Conservation (phyloP, 1,140 invertebrate genomes). For the Zaprionus taronus region DNA sequence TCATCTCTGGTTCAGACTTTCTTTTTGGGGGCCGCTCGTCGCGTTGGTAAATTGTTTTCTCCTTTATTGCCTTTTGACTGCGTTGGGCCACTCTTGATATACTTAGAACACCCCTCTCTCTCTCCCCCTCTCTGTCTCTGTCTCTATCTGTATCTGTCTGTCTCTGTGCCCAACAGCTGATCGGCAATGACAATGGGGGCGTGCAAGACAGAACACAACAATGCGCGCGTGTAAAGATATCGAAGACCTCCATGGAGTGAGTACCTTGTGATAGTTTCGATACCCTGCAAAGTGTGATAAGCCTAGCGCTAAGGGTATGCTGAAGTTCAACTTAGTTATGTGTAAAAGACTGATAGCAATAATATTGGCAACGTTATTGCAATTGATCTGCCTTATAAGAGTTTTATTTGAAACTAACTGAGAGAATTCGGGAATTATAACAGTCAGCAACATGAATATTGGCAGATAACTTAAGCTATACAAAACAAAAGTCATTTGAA, state of each 20-base stretch:
- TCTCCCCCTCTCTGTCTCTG: conserved; percentile 15
- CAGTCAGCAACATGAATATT: not conserved
- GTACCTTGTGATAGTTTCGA: conserved; percentile 4
- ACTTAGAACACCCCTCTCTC: conserved; percentile 27
- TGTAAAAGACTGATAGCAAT: not conserved
- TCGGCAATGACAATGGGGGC: conserved; percentile 50
- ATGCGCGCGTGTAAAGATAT: not conserved
- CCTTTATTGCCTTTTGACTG: conserved; percentile 44
- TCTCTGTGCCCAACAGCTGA: conserved; percentile 59
- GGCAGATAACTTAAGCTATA: not conserved
- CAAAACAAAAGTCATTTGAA: not conserved
- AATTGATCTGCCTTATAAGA: no score
- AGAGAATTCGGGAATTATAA: not conserved
- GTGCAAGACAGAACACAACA: conserved; percentile 23
- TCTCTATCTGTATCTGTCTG: conserved; percentile 36
- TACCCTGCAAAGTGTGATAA: not conserved
- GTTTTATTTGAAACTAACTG: not conserved
- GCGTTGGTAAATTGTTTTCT: conserved; percentile 51
- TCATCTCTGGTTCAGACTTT: conserved; percentile 44
- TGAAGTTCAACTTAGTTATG: not conserved
- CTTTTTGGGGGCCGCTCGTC: conserved; percentile 36
- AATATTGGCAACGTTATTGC: no score
- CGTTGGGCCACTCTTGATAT: conserved; percentile 46
- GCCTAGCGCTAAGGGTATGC: not conserved
- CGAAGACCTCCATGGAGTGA: conserved; percentile 1